Percentiles rank a stretch among this genome's conserved stretches.
Conservation (phyloP, 2,113 vertebrate species). For the Pogonocichla stellata region DNA sequence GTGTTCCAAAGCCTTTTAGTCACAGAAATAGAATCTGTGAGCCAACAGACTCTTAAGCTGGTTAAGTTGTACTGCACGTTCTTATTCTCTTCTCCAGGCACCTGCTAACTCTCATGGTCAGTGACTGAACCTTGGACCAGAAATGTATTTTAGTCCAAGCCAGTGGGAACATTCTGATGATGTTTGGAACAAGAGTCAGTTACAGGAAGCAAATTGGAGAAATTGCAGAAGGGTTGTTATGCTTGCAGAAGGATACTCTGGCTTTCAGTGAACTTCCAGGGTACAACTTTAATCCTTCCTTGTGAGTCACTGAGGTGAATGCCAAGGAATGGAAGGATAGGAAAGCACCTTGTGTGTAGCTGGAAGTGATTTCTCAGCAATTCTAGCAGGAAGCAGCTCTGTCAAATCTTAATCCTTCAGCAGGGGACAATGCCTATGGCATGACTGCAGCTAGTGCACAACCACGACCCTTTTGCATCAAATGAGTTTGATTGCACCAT, state of each 20-base stretch:
- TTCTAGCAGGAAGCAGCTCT: not conserved
- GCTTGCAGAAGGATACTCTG: not conserved
- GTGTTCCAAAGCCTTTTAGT: not conserved
- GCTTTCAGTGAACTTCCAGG: not conserved
- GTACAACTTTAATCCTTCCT: not conserved
- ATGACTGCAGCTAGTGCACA: not conserved
- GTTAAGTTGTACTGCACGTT: not conserved
- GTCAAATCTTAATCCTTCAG: not conserved
- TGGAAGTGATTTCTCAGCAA: not conserved
- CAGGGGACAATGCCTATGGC: not conserved
- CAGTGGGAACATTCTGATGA: not conserved
- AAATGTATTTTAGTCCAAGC: not conserved
- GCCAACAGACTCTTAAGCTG: not conserved
- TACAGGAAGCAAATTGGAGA: not conserved
- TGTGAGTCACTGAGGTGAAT: constrained; percentile 13
- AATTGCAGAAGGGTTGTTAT: not conserved
- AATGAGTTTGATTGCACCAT: not conserved
- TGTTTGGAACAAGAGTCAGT: not conserved
- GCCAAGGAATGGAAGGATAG: not conserved
- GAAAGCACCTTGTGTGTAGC: constrained; percentile 12
- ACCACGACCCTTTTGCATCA: not conserved
- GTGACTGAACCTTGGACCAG: not conserved
- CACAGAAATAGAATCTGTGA: not conserved
- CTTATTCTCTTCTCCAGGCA: not conserved
- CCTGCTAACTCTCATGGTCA: not conserved